These are phyloP conservation scores for Drosophila crucigera DNA, from an alignment of 2,888 invertebrate species.

Conservation along the genomic window DNA sequence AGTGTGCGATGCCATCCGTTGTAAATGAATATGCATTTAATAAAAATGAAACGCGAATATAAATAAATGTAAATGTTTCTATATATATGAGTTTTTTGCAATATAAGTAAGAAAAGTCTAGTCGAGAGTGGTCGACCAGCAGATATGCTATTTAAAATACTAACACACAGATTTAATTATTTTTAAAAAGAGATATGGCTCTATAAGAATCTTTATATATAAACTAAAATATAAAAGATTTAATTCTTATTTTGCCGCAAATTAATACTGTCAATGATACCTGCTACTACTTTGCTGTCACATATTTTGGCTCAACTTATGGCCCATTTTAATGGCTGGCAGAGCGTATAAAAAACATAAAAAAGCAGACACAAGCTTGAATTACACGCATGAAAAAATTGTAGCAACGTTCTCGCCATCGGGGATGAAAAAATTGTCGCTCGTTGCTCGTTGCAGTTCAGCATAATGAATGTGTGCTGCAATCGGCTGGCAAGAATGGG, in stretches of 20 bases:
- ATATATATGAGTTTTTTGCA: conserved; percentile 3
- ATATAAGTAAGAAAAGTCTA: neutral
- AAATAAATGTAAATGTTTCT: conserved; percentile 18
- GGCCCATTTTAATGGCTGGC: conserved; percentile 14
- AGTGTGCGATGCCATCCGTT: conserved; percentile 18
- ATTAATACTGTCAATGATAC: neutral
- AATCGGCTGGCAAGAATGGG: conserved; percentile 50
- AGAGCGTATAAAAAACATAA: conserved; percentile 7
- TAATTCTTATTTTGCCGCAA: neutral
- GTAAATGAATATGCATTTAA: conserved; percentile 69
- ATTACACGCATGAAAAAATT: conserved; percentile 73
- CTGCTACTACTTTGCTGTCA: neutral
- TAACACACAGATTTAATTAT: neutral
- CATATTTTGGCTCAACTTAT: conserved; percentile 17
- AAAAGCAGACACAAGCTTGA: conserved; percentile 34
- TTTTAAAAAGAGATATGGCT: neutral
- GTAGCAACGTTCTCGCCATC: conserved; percentile 59
- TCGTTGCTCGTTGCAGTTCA: conserved; percentile 63
- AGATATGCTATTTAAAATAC: neutral
- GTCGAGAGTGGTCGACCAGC: neutral
- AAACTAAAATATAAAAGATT: neutral
- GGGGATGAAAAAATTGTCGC: conserved; percentile 72
- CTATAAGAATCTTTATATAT: neutral
- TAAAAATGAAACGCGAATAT: conserved; percentile 34
- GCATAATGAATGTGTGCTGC: conserved; percentile 77